Evolutionary conservation across 2,113 vertebrate genomes (phyloP).

Genomic region (Megaleporinus macrocephalus): DNA sequence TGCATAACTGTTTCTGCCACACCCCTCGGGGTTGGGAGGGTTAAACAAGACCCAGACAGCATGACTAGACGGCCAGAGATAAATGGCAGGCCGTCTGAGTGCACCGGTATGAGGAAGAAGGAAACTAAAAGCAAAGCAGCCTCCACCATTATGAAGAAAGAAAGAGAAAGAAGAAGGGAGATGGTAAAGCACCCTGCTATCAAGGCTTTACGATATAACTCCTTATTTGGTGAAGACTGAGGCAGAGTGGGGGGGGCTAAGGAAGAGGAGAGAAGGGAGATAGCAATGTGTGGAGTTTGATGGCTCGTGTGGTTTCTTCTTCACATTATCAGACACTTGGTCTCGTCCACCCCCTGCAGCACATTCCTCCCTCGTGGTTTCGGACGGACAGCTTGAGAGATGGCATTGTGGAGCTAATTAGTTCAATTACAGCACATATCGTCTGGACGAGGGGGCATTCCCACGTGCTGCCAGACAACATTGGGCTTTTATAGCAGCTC

Average conservation of each 20-base stretch:
- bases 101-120: constrained; percentile 77
- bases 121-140: constrained; percentile 22
- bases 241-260: not conserved
- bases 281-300: constrained; percentile 37
- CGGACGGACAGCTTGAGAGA: constrained; percentile 70
- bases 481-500: constrained; percentile 38
- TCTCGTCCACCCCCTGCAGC: constrained; percentile 65
- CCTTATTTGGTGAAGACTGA: constrained; percentile 51
- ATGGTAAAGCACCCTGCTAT: not conserved
- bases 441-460: constrained; percentile 65
- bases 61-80: constrained; percentile 52
- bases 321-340: constrained; percentile 68
- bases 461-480: constrained; percentile 62
- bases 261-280: constrained; percentile 20
- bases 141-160: constrained; percentile 19
- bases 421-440: constrained; percentile 71
- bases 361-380: constrained; percentile 68
- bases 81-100: constrained; percentile 64
- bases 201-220: constrained; percentile 19
- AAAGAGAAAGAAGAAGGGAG: constrained; percentile 12
- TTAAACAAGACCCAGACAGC: constrained; percentile 44
- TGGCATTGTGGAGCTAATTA: constrained; percentile 74
- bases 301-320: constrained; percentile 61
- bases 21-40: constrained; percentile 18
- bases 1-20: constrained; percentile 46